Base-by-base conservation (phyloP, 1,140 invertebrate genomes). In the Drosophila willistoni region DNA sequence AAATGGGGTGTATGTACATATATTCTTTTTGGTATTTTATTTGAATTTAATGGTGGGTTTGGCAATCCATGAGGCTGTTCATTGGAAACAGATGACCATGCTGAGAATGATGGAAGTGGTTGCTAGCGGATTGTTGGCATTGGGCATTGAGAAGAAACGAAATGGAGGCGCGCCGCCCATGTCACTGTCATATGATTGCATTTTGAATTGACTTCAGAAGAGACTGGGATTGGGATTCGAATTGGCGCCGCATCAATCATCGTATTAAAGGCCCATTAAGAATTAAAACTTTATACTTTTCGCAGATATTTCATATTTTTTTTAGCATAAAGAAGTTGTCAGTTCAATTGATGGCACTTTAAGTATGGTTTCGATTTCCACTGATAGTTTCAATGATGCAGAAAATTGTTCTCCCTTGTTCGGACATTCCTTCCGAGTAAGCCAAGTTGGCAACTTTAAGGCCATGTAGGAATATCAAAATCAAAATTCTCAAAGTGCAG, bases 211-310 rank as follows among this genome's bases (percentile, higher is more conserved):
- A 51, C 44, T 51, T 64, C 61, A 57, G 39, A 29, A 60, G 63
- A 66, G 42, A 47, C 57, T 63, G 44, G 63, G 42, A 33, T 63
- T 39, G 36, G 34, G 62, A 66, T 42, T 72, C 62, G 62, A 55
- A 73, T 78, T 70, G 84, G 84, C 84, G 84, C 84, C 84, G 80
- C 84, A 87, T 87, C 84, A 78, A 87, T 87, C 84, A 87, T 83
- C 73, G 79, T 41, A 79, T 86, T 86, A 86, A 76, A 64, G 47
- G 62, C 57, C 54, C 64, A 71, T 60, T 68, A 69, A 69, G 44
- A 66, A 83, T 71, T 73, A 73, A 54, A 54, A 62, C 44, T 70
- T 76, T 61, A 70, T 70, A 13, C 66, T 36, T 59, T 25, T 4
- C 3, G 22, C 22, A 25, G 3, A 25, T 25, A 25, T 22, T 51